A percentile compares a stretch with the other conserved stretches of the same genome.
Evolutionary conservation across 1,140 invertebrate species (phyloP).

Genomic region (Drosophila virilis): DNA sequence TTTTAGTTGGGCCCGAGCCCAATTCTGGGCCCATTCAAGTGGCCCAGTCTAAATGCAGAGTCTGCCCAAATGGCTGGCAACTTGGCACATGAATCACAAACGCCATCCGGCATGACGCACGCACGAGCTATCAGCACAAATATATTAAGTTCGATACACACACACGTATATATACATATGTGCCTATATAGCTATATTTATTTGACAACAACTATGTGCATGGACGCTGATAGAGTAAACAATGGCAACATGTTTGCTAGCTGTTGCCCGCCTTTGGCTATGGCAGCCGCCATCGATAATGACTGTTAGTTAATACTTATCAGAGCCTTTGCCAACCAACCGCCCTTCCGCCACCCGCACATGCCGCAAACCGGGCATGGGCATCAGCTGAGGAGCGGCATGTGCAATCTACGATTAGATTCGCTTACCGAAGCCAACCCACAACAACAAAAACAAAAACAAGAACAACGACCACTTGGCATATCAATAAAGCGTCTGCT

Average conservation of each 20-base stretch:
- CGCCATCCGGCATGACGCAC: constrained; percentile 41
- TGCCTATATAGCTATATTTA: constrained; percentile 17
- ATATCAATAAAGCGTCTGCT: constrained; percentile 33
- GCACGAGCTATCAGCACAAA: constrained; percentile 28
- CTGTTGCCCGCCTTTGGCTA: constrained; percentile 27
- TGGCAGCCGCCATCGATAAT: constrained; percentile 42
- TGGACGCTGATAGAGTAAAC: constrained; percentile 30
- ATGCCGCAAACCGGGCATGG: not conserved
- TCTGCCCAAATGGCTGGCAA: constrained; percentile 37
- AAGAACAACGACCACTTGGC: constrained; percentile 5
- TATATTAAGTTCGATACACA: not conserved
- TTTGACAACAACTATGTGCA: constrained; percentile 26
- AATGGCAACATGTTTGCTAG: constrained; percentile 38
- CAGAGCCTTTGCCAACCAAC: constrained; percentile 4
- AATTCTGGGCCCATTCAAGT: constrained; percentile 17
- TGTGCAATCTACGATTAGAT: constrained; percentile 36
- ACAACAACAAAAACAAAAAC: not conserved
- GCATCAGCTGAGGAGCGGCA: constrained; percentile 33
- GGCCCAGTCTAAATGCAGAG: constrained; percentile 20
- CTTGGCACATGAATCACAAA: constrained; percentile 39
- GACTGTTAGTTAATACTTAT: constrained; percentile 47
- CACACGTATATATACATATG: not conserved
- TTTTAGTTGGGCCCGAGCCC: not conserved
- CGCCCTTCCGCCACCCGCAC: not conserved
- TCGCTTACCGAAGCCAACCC: constrained; percentile 2